Evolutionary conservation across 2,888 invertebrate genomes (phyloP).

Genomic region (Dione juno): DNA sequence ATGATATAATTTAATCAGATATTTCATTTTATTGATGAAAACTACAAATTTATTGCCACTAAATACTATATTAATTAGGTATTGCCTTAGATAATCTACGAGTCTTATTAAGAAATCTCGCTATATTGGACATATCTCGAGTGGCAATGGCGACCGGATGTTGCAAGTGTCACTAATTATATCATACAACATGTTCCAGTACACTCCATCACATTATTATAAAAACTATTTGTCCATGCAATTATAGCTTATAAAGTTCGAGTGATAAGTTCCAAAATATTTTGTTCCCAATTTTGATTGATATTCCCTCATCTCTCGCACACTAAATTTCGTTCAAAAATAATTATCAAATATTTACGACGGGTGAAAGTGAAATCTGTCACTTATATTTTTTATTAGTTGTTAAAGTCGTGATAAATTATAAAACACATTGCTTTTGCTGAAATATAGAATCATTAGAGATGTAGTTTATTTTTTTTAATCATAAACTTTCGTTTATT

Average conservation of each 20-base stretch:
- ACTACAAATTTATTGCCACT: slow-evolving; percentile 25
- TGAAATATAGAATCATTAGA: slow-evolving; percentile 5
- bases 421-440: slow-evolving; percentile 14
- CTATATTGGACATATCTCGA: slow-evolving; percentile 32
- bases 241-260: slow-evolving; percentile 15
- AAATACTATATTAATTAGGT: slow-evolving; percentile 28
- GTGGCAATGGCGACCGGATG: slow-evolving; percentile 54
- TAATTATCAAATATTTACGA: slow-evolving; percentile 52
- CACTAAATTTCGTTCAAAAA: slow-evolving; percentile 22
- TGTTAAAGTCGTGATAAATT: slow-evolving; percentile 24
- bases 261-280: slow-evolving; percentile 6
- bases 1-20: slow-evolving; percentile 5
- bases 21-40: slow-evolving; percentile 24
- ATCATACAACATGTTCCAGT: slow-evolving; percentile 40
- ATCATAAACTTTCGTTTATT: slow-evolving; percentile 13
- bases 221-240: slow-evolving; percentile 10
- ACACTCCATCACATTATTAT: not conserved
- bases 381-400: slow-evolving; percentile 32
- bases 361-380: slow-evolving; percentile 64
- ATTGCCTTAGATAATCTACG: slow-evolving; percentile 15
- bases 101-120: slow-evolving; percentile 27
- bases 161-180: slow-evolving; percentile 57
- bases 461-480: slow-evolving; percentile 12
- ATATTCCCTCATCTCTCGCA: not conserved
- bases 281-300: not conserved